phyloP scores from a whole-genome alignment of 2,113 vertebrate genomes.

The Cebidichthys violaceus region DNA sequence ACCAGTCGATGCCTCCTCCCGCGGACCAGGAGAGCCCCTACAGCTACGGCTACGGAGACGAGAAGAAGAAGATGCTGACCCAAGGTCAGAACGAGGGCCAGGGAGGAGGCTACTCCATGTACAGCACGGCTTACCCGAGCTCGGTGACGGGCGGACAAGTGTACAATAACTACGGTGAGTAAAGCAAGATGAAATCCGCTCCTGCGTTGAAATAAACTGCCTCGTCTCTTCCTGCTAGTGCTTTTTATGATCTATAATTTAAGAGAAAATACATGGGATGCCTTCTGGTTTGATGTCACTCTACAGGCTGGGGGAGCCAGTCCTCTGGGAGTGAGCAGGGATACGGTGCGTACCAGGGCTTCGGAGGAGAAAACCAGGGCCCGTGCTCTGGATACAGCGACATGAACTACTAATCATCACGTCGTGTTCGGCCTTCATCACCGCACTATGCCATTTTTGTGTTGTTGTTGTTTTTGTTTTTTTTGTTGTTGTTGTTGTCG shows the following conservation, averaged over 20 bases:
- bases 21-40: constrained; percentile 79
- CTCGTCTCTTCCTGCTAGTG: neutral
- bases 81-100: constrained; percentile 55
- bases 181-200: neutral
- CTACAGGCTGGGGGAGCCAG: constrained; percentile 72
- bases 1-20: constrained; percentile 74
- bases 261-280: neutral
- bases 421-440: neutral
- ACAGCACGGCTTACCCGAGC: constrained; percentile 80
- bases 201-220: neutral
- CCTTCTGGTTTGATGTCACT: neutral
- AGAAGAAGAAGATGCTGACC: constrained; percentile 81
- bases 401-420: constrained; percentile 55
- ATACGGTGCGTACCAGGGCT: constrained; percentile 60
- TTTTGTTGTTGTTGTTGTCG: neutral
- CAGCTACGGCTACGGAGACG: constrained; percentile 80
- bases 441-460: constrained; percentile 5
- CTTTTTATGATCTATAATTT: neutral
- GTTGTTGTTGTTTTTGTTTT: constrained; percentile 12
- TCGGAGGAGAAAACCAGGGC: constrained; percentile 55
- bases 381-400: constrained; percentile 66
- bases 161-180: constrained; percentile 75
- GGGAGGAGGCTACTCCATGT: constrained; percentile 66
- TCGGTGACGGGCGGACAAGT: constrained; percentile 73
- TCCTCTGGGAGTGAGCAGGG: constrained; percentile 68